A percentile compares a stretch with the other conserved stretches of the same genome.
Conservation (phyloP, 1,140 invertebrate species). For the Cydia fagiglandana region DNA sequence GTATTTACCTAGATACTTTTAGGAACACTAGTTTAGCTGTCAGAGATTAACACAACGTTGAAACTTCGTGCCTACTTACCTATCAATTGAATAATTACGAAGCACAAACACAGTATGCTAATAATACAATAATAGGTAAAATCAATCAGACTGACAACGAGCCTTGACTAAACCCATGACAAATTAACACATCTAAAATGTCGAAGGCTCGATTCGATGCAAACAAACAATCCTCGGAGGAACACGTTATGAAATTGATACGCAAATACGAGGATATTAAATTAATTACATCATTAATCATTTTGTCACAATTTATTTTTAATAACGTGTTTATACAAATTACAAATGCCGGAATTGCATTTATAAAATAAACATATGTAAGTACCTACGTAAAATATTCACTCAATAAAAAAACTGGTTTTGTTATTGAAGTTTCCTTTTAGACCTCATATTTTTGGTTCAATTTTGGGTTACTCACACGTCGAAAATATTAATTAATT, state of each 20-base stretch:
- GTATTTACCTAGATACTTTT: no score
- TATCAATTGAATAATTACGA: background rate
- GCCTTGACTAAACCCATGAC: constrained; percentile 56
- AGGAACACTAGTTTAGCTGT: no score
- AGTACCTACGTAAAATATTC: no score
- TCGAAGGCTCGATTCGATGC: constrained; percentile 33
- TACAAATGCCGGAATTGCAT: background rate
- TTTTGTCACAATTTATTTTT: constrained; percentile 41
- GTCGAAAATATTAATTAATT: no score
- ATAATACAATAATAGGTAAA: background rate
- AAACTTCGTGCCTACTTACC: background rate
- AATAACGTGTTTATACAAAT: background rate
- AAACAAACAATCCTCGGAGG: constrained; percentile 8
- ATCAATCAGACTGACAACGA: constrained; percentile 42
- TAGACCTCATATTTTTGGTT: background rate
- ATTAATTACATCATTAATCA: background rate
- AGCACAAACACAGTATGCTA: background rate
- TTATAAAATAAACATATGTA: background rate
- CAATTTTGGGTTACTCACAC: no score
- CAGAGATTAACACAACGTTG: no score
- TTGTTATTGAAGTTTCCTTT: no score
- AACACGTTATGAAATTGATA: background rate
- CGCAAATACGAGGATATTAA: background rate
- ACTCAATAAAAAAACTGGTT: no score
- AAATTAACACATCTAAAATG: constrained; percentile 60